Evolutionary conservation across 2,888 invertebrate genomes (phyloP), one percentile per base, ranked within the genome.

Genomic region (Furcula furcula): DNA sequence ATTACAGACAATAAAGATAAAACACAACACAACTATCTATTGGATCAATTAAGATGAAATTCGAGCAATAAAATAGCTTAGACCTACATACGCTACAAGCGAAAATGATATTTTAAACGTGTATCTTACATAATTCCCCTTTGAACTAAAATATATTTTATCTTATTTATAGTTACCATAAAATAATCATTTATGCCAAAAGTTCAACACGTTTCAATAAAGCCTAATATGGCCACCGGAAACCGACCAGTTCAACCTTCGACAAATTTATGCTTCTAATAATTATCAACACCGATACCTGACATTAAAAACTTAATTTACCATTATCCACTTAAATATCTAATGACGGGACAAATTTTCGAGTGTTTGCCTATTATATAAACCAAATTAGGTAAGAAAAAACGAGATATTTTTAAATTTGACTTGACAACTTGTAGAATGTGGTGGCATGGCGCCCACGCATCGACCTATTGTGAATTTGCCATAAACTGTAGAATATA

Each of bases 361-460:
- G 44, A n/a, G 31, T 34, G 35, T 21, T 41, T 34, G 51, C 47
- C 40, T 43, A 50, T 49, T 39, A 40, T 40, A 38, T 53, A 50
- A 44, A 15, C 54, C 57, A 52, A 51, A 63, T 56, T 45, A 40
- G 51, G 56, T 53, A 45, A 50, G 60, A 61, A 54, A 49, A 36
- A 16, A 40, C 44, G 53, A 56, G 36, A 52, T n/a, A n/a, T n/a
- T n/a, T 51, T 43, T 49, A 46, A 47, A 45, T 46, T 58, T 61
- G 61, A 55, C 56, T 61, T 57, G 55, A 50, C 46, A 58, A 50
- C 59, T 47, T 49, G 61, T 63, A 59, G 61, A 65, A 67, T 65
- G 62, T 58, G 42, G 39, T 38, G 42, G 39, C 39, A 43, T 32
- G 43, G 55, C 67, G 46, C 72, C 72, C 64, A 72, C 72, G 55